These are phyloP conservation scores for Clarias pachynema DNA, from an alignment of 2,797 vertebrate species.

Conservation along the genomic window DNA sequence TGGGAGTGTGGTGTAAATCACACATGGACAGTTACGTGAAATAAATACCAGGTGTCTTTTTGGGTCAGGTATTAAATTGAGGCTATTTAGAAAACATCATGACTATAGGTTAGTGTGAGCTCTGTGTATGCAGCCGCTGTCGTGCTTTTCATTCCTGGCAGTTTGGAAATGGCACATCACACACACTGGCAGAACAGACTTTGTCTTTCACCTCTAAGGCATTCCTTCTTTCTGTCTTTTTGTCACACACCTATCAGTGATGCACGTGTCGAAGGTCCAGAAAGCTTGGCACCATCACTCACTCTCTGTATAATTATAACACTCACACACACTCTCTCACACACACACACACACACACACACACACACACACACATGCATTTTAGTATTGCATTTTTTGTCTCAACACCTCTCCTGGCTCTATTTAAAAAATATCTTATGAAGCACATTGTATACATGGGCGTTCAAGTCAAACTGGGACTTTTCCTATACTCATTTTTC, in stretches of 20 bases:
- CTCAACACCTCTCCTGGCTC: conserved; percentile 13
- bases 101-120: neutral
- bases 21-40: neutral
- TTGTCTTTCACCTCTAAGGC: conserved; percentile 11
- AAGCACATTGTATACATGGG: neutral
- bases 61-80: neutral
- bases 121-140: neutral
- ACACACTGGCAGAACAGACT: neutral
- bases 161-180: conserved; percentile 9
- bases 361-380: neutral
- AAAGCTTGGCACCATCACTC: neutral
- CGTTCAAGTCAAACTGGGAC: too few relatives aligned
- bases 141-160: neutral
- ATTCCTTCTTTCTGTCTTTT: neutral
- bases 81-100: neutral
- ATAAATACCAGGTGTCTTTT: neutral
- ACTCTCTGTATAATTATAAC: neutral
- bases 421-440: neutral
- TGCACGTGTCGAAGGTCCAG: neutral
- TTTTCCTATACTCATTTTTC: too few relatives aligned
- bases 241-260: neutral
- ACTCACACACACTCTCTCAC: conserved; percentile 10
- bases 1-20: neutral
- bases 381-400: neutral
- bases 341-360: neutral